Base-by-base conservation (phyloP, 2,888 invertebrate genomes). In the Meteorus colon region DNA sequence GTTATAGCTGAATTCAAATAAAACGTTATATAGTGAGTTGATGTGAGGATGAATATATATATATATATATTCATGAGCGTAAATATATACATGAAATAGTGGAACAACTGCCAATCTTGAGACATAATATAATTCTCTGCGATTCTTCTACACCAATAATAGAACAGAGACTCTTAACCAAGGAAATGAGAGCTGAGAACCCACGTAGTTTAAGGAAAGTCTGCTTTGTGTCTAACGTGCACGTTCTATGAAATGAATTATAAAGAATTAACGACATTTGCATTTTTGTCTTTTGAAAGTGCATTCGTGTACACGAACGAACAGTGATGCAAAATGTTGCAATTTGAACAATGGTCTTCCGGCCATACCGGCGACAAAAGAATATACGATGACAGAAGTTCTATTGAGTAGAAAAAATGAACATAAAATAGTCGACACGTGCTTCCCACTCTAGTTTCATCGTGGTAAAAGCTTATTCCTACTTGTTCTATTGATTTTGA, bases 401-500 rank as follows among this genome's bases (percentile, higher is more conserved):
- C 19, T 55, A 55, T 55, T 55, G 55, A 55, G 8, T n/a, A 34
- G 65, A 59, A 65, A 73, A 70, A 73, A 72, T 66, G 63, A 66
- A 73, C 66, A 65, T 76, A 79, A 75, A 78, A 77, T 70, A 73
- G 73, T 79, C 74, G 76, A 77, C 77, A 78, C 81, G 77, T 79
- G 77, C 77, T 76, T 73, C 69, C 37, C 41, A 67, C 55, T 67
- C 68, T 62, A 51, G 59, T 68, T 68, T 62, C 63, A 74, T 62
- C 45, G 37, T 66, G 62, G 71, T 51, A 73, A 77, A 71, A 69
- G 73, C 71, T 69, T 75, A 77, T 78, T 79, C 74, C 79, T 74
- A 77, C 80, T 81, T 63, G 75, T 77, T 70, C 67, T 78, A 81
- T 81, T 78, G 81, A 81, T 81, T 80, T 80, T 78, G 65, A 73